A percentile compares a stretch with the other conserved stretches of the same genome.
These are phyloP conservation scores for Elysia chlorotica DNA, from an alignment of 1,140 invertebrate genomes.

Conservation along the genomic window DNA sequence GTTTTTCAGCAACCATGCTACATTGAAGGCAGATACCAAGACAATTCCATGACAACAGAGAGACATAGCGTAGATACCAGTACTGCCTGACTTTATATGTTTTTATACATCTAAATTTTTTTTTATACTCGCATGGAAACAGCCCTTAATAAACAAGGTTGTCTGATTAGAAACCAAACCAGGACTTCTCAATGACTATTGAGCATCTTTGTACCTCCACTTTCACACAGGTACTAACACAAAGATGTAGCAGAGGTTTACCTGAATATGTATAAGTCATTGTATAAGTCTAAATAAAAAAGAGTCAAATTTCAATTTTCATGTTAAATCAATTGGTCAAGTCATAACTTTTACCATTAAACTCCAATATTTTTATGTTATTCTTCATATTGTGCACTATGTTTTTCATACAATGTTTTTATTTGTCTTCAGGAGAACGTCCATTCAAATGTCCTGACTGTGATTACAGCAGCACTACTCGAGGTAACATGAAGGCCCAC, in stretches of 20 bases:
- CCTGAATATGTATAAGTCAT: too few relatives aligned
- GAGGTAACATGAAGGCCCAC: conserved; percentile 15
- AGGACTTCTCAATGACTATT: too few relatives aligned
- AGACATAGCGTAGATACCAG: background rate
- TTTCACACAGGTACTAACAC: background rate
- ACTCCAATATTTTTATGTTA: too few relatives aligned
- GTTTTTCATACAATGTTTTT: too few relatives aligned
- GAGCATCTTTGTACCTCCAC: background rate
- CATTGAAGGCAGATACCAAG: background rate
- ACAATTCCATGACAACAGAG: too few relatives aligned
- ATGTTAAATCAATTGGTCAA: too few relatives aligned
- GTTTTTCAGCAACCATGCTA: too few relatives aligned
- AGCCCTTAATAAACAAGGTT: background rate
- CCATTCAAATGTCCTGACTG: conserved; percentile 9
- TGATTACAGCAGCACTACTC: conserved; percentile 8
- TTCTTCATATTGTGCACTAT: too few relatives aligned
- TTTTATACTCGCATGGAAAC: background rate
- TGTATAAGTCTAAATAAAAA: too few relatives aligned
- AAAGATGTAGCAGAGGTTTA: background rate
- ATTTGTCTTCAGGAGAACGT: conserved; percentile 5
- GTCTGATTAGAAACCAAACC: background rate
- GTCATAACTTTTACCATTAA: too few relatives aligned
- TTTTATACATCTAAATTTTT: background rate
- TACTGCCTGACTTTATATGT: background rate
- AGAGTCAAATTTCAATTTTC: too few relatives aligned